These are phyloP conservation scores for Scaptomyza cyrtandrae DNA, from an alignment of 2,888 invertebrate genomes.

Conservation along the genomic window DNA sequence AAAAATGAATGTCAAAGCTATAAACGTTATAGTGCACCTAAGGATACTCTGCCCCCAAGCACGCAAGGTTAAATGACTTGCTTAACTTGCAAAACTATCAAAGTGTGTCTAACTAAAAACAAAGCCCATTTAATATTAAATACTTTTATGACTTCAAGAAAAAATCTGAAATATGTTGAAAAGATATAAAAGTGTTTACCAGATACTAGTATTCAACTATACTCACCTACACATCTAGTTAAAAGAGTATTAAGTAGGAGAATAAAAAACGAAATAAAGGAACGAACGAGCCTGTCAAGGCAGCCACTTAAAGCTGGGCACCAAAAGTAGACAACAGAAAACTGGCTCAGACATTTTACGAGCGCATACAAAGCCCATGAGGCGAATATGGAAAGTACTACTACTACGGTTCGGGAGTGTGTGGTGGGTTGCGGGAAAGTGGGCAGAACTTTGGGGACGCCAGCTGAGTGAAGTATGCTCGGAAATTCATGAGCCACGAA, in stretches of 20 bases:
- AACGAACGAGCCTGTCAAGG: slow-evolving; percentile 19
- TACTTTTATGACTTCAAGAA: no score
- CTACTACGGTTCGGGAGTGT: background rate
- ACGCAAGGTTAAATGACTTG: background rate
- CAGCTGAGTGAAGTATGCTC: slow-evolving; percentile 69
- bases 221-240: background rate
- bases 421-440: background rate
- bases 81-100: background rate
- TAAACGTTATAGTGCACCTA: background rate
- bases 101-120: background rate
- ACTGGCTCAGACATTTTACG: slow-evolving; percentile 65
- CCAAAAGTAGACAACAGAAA: slow-evolving; percentile 52
- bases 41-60: slow-evolving; percentile 6
- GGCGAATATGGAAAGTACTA: slow-evolving; percentile 50
- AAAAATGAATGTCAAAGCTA: background rate
- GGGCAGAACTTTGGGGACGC: slow-evolving; percentile 2
- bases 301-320: slow-evolving; percentile 45
- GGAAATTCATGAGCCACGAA: slow-evolving; percentile 78
- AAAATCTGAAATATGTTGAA: no score
- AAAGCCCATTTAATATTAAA: no score
- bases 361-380: slow-evolving; percentile 66
- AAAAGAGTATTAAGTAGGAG: slow-evolving; percentile 14
- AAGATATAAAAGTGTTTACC: background rate
- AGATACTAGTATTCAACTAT: background rate
- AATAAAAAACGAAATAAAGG: background rate